Evolutionary conservation across 2,113 vertebrate species (phyloP).

Genomic region (Oryctolagus cuniculus): mOryCun1.1 NC_091434.1:75945001-75945500

Average conservation of each 20-base stretch:
- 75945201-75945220: not conserved
- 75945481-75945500: not conserved
- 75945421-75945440: not conserved
- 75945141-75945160: not conserved
- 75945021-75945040: constrained; percentile 17
- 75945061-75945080: not conserved
- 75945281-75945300: not conserved
- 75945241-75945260: not conserved
- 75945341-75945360: not conserved
- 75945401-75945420: not conserved
- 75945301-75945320: not conserved
- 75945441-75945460: constrained; percentile 19
- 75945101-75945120: not conserved
- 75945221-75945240: not conserved
- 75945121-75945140: not conserved
- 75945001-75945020: not conserved
- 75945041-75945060: not conserved
- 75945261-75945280: not conserved
- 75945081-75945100: not conserved
- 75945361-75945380: not conserved
- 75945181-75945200: not conserved
- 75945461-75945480: not conserved
- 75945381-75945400: not conserved
- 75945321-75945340: not conserved
- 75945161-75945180: constrained; percentile 27